Evolutionary conservation across 1,140 invertebrate genomes (phyloP).

Genomic region (Notospermus geniculatus): DNA sequence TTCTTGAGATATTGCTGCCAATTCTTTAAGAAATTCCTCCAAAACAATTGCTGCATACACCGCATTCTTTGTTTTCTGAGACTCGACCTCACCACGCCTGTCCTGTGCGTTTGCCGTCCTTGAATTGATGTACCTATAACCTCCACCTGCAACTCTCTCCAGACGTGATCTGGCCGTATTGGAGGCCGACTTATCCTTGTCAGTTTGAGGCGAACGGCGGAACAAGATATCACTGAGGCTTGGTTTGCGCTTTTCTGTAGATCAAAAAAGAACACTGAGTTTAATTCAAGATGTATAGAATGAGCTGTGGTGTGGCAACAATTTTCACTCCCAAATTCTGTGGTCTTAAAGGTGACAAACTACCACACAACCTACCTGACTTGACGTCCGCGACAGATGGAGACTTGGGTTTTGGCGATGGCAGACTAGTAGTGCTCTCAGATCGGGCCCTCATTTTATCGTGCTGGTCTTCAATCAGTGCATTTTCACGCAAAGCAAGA

Average conservation of each 20-base stretch:
- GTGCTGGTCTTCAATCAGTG: background rate
- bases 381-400: background rate
- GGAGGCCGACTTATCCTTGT: constrained; percentile 11
- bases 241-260: constrained; percentile 41
- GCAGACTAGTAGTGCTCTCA: background rate
- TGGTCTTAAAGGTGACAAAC: no score
- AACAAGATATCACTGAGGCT: constrained; percentile 51
- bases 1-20: constrained; percentile 87
- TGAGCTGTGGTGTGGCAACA: no score
- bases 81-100: constrained; percentile 29
- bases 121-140: constrained; percentile 41
- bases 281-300: no score
- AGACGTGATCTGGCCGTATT: constrained; percentile 16
- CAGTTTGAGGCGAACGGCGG: constrained; percentile 29
- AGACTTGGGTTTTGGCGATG: background rate
- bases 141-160: constrained; percentile 21
- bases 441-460: background rate
- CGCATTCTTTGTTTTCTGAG: constrained; percentile 60
- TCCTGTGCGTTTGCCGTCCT: background rate
- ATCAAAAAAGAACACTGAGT: constrained; percentile 16
- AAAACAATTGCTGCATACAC: constrained; percentile 83
- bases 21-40: constrained; percentile 90
- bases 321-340: no score
- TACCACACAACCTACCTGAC: background rate
- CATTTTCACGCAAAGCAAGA: constrained; percentile 59